Evolutionary conservation across 2,797 vertebrate species (phyloP).

Genomic region (Myotis daubentonii): DNA sequence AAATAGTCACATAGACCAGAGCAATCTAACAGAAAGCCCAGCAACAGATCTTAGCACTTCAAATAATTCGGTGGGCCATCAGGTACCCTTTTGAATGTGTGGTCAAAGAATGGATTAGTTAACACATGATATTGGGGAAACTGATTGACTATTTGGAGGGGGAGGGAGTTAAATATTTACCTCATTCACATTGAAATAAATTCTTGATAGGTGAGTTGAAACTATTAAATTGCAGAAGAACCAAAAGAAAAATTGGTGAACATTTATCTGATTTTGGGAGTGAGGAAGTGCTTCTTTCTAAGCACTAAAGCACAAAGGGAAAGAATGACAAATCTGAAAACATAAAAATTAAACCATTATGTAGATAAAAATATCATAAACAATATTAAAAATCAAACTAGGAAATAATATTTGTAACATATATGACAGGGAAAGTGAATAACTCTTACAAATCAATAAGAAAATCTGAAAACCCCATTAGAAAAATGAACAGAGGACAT

Average conservation of each 20-base stretch:
- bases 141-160: neutral
- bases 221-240: constrained; percentile 35
- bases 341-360: constrained; percentile 39
- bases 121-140: neutral
- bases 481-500: constrained; percentile 53
- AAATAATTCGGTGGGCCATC: neutral
- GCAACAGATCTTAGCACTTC: neutral
- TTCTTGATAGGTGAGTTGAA: neutral
- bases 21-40: neutral
- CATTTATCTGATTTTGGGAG: neutral
- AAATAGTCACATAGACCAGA: neutral
- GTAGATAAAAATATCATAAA: constrained; percentile 40
- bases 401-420: constrained; percentile 34
- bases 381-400: constrained; percentile 59
- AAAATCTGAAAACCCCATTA: constrained; percentile 42
- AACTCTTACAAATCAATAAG: constrained; percentile 58
- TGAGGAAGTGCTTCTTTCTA: neutral
- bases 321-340: constrained; percentile 45
- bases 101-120: neutral
- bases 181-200: constrained; percentile 44
- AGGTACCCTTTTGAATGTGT: neutral
- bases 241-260: neutral
- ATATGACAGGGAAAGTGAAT: neutral
- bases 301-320: neutral
- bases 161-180: neutral